phyloP scores from a whole-genome alignment of 1,140 invertebrate species.

The Drosophila melanica region DNA sequence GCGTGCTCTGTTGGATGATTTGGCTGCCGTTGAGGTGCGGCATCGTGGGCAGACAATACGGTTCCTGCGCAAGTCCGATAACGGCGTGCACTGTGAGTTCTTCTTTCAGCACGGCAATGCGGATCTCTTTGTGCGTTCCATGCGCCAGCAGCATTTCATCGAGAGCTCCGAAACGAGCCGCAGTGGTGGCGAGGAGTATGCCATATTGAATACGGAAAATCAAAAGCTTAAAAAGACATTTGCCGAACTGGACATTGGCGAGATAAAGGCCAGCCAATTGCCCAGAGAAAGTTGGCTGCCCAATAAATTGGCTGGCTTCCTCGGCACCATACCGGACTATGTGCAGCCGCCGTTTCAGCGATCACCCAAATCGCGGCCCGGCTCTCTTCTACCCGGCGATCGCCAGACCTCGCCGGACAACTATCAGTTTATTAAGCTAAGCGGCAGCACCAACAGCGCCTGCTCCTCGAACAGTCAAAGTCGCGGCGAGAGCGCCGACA shows the following conservation, averaged over 20 bases:
- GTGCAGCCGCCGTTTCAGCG: constrained; percentile 87
- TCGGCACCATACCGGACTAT: constrained; percentile 77
- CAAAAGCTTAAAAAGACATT: constrained; percentile 92
- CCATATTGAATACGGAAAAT: constrained; percentile 82
- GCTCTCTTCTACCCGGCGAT: constrained; percentile 73
- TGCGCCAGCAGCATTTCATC: constrained; percentile 85
- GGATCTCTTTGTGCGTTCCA: constrained; percentile 89
- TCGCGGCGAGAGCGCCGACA: constrained; percentile 68
- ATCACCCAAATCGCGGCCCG: constrained; percentile 87
- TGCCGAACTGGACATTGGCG: constrained; percentile 90
- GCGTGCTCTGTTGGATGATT: constrained; percentile 87
- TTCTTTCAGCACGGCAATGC: constrained; percentile 95
- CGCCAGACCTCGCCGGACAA: constrained; percentile 69
- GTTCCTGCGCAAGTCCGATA: constrained; percentile 88
- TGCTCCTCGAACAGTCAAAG: constrained; percentile 68
- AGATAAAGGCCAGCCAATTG: constrained; percentile 71
- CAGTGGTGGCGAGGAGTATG: constrained; percentile 61
- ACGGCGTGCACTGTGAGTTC: constrained; percentile 90
- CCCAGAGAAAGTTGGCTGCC: constrained; percentile 72
- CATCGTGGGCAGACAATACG: constrained; percentile 89
- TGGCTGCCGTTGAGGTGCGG: constrained; percentile 88
- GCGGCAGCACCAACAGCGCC: constrained; percentile 69
- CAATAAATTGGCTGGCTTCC: constrained; percentile 72
- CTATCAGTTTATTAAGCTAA: constrained; percentile 73
- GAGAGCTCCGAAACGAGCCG: constrained; percentile 48